Base-by-base conservation (phyloP, 2,888 invertebrate genomes). In the Ectobius pallidus region DNA sequence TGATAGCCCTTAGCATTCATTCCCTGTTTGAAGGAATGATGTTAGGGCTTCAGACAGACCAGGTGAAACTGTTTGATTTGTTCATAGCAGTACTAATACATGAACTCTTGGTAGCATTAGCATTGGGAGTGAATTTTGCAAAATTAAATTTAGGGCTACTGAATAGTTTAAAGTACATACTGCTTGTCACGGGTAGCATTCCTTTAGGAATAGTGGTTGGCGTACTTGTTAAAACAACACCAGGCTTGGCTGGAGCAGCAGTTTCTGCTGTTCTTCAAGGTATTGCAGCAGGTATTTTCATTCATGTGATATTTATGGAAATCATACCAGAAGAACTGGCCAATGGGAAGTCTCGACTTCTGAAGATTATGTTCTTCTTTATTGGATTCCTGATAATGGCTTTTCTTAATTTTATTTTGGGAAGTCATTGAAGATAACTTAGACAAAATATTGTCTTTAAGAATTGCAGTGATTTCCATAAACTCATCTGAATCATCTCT, bases 1-100 rank as follows among this genome's bases (percentile, higher is more conserved):
- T 81, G 49, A 68, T 81, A 9, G 81, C 82, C 1, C 76, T 81
- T n/a, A 79, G 81, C 52, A 75, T 81, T 25, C 82, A 82, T 76
- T 80, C 81, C 25, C 61, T 82, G 25, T 82, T 82, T 75, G 82
- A 82, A 75, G 82, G 82, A 14, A 77, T 82, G 73, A 80, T 81
- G n/a, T 74, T 82, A 22, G 82, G 82, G 11, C 77, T 82, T 46
- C 80, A 81, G 75, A 77, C 77, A n/a, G 78, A 79, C 32, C 68
- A 76, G 2, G 74, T 76, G 16, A 78, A 78, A 70, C 77, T 79
- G 3, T 69, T 80, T 16, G 79, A 79, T 70, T 75, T 82, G 18
- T 80, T 80, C 72, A 75, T 80, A n/a, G 81, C 80, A 0, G 80
- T 82, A 62, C 70, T 81, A 18, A 69, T 81, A 7, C 82, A 82